Evolutionary conservation across 2,888 invertebrate genomes (phyloP).

Genomic region (Heliconius erato): DNA sequence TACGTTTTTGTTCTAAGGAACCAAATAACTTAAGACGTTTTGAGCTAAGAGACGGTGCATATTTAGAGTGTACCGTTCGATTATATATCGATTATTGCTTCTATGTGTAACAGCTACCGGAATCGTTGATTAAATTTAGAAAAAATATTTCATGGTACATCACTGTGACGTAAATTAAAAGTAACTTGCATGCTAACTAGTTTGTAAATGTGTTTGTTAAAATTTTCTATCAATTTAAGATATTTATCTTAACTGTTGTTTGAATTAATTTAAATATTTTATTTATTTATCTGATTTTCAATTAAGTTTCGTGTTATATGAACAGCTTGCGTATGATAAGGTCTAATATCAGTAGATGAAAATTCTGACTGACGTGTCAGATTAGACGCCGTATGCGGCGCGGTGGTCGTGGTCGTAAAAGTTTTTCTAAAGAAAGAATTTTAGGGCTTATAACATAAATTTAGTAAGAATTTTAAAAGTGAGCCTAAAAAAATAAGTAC

Average conservation of each 20-base stretch:
- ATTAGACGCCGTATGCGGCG: not conserved
- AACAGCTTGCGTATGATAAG: constrained; percentile 19
- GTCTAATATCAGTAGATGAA: not conserved
- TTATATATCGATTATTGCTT: constrained; percentile 25
- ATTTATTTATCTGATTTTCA: constrained; percentile 4
- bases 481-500: too few species aligned
- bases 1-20: constrained; percentile 11
- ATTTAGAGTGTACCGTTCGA: constrained; percentile 9
- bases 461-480: not conserved
- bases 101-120: constrained; percentile 27
- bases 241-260: constrained; percentile 21
- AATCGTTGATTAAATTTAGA: constrained; percentile 25
- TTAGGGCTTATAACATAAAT: not conserved
- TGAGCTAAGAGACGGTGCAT: constrained; percentile 22
- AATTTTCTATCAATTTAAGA: constrained; percentile 13
- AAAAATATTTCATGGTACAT: constrained; percentile 11
- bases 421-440: not conserved
- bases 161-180: constrained; percentile 9
- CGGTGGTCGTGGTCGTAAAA: not conserved
- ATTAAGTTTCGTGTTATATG: not conserved
- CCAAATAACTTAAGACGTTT: constrained; percentile 18
- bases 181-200: not conserved
- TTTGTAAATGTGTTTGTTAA: constrained; percentile 16
- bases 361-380: constrained; percentile 12
- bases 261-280: constrained; percentile 20